These are phyloP conservation scores for Nerophis lumbriciformis DNA, from an alignment of 2,113 vertebrate species.

Conservation along the genomic window DNA sequence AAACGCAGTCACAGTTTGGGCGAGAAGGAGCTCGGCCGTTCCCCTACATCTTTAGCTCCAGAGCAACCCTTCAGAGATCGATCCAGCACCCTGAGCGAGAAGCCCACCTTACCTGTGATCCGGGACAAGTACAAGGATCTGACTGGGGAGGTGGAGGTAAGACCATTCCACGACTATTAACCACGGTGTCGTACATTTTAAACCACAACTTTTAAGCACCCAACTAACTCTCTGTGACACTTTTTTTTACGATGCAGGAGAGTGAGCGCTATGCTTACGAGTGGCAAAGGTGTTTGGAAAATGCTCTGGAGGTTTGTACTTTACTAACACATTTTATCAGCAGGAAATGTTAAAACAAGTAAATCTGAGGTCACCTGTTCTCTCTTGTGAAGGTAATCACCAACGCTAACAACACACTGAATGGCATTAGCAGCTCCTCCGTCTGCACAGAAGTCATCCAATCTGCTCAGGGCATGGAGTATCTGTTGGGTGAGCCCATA, in stretches of 20 bases:
- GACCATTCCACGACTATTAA: background rate
- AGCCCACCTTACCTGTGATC: slow-evolving; percentile 87
- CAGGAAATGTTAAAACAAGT: background rate
- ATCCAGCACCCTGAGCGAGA: slow-evolving; percentile 91
- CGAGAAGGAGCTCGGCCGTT: slow-evolving; percentile 87
- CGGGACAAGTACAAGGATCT: slow-evolving; percentile 98
- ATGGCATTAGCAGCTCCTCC: slow-evolving; percentile 93
- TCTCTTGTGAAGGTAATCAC: slow-evolving; percentile 82
- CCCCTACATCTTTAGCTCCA: slow-evolving; percentile 74
- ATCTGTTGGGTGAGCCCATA: slow-evolving; percentile 85
- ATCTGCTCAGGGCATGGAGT: slow-evolving; percentile 97
- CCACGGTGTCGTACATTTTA: slow-evolving; percentile 1
- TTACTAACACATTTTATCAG: background rate
- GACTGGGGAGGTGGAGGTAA: slow-evolving; percentile 96
- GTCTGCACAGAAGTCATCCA: slow-evolving; percentile 99
- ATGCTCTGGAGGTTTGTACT: slow-evolving; percentile 83
- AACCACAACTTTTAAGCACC: background rate
- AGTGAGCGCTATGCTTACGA: slow-evolving; percentile 95
- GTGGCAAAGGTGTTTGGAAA: slow-evolving; percentile 94
- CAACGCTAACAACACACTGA: slow-evolving; percentile 95
- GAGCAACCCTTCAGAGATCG: slow-evolving; percentile 90
- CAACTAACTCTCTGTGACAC: slow-evolving; percentile 16
- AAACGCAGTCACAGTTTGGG: slow-evolving; percentile 95
- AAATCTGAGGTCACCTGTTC: background rate
- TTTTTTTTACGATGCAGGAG: slow-evolving; percentile 72